Evolutionary conservation across 2,888 invertebrate genomes (phyloP).

Genomic region (Notocelia uddmanniana): DNA sequence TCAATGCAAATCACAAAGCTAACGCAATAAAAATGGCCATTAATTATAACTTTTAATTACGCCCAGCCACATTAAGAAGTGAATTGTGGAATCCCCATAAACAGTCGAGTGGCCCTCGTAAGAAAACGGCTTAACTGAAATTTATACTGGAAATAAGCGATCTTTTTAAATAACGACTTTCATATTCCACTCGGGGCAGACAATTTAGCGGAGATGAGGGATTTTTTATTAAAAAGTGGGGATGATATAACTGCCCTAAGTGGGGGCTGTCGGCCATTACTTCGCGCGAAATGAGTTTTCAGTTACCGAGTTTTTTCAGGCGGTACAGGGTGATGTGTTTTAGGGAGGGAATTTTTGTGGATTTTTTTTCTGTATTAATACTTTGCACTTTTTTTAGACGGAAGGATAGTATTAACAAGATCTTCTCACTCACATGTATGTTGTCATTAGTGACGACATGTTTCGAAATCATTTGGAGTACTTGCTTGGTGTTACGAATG

Average conservation of each 20-base stretch:
- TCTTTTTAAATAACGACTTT: constrained; percentile 85
- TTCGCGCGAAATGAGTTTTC: constrained; percentile 82
- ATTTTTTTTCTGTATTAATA: neutral
- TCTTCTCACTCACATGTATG: neutral
- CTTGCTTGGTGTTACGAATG: neutral
- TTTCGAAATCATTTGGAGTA: neutral
- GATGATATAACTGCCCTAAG: constrained; percentile 66
- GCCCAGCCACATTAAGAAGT: constrained; percentile 50
- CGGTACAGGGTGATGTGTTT: constrained; percentile 58
- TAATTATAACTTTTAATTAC: constrained; percentile 51
- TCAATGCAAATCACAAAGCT: constrained; percentile 29
- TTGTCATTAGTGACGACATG: neutral
- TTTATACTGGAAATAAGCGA: constrained; percentile 83
- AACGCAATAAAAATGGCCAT: constrained; percentile 31
- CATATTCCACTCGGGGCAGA: constrained; percentile 81
- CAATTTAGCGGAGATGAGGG: constrained; percentile 84
- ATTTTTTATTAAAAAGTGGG: constrained; percentile 80
- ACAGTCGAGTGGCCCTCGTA: constrained; percentile 64
- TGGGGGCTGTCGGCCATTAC: constrained; percentile 72
- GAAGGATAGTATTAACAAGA: neutral
- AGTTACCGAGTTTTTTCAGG: constrained; percentile 67
- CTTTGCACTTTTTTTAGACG: neutral
- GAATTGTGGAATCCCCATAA: constrained; percentile 68
- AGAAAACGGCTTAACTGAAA: constrained; percentile 75
- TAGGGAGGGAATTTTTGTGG: constrained; percentile 16